Base-by-base conservation (phyloP, 2,888 invertebrate species). In the Dione vanillae region DNA sequence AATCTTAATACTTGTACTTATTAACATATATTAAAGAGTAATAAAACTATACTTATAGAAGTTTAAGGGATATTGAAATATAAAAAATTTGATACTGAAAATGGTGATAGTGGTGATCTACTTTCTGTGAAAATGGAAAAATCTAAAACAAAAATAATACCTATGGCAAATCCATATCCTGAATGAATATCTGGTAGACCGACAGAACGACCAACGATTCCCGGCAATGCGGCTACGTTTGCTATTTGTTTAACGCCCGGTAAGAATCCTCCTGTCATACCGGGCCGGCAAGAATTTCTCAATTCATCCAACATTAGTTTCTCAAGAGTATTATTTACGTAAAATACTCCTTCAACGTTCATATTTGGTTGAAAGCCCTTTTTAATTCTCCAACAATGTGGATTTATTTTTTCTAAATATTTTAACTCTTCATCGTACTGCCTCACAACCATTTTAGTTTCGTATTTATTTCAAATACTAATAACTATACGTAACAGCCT, bases 151-250 rank as follows among this genome's bases (percentile, higher is more conserved):
- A 19, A 59, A 59, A 19, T 19, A 40, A 12, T 93, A 95, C 96
- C 99, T 86, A 99, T 99, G 14, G 99, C 99, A 95, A 99, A 99
- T 66, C 99, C 99, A 94, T 99, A 99, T 16, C 99, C 99, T 6
- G 99, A 98, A 89, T 99, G 99, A 19, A 99, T 96, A 92, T 99
- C 99, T 0, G 99, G 99, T 71, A 99, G 93, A 2, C 99, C 99
- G 70, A 99, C 96, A 0, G 99, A 99, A 78, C 93, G 95, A 59
- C 98, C 97, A 14, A 99, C 98, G 77, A 99, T 99, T 0, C 99
- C 99, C 12, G 99, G 99, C 71, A 99, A 92, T 0, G 99, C 98
- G 43, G 99, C 99, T 41, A 99, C 99, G 94, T 99, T 99, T 5
- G 98, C 99, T 75, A 99, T 99, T 91, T 99, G 99, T 91, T 99